Evolutionary conservation across 1,140 invertebrate species (phyloP).

Genomic region (Lethrus apterus): DNA sequence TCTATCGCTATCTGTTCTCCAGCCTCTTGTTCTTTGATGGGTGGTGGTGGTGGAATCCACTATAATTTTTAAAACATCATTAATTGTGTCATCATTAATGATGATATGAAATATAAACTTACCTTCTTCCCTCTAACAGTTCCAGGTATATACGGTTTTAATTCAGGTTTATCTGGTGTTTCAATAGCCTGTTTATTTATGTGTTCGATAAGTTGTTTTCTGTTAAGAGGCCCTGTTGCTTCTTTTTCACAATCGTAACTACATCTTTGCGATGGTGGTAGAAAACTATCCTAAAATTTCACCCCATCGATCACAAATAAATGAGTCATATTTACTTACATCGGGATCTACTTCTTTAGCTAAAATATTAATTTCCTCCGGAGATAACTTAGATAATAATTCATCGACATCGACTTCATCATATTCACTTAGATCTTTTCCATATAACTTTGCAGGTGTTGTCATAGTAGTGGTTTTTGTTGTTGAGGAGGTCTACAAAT

Average conservation of each 20-base stretch:
- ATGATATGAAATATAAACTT: conserved; percentile 26
- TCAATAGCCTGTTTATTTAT: conserved; percentile 96
- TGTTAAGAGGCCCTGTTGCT: conserved; percentile 90
- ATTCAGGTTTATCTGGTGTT: conserved; percentile 94
- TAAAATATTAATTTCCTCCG: conserved; percentile 94
- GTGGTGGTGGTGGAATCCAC: conserved; percentile 83
- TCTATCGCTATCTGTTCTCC: conserved; percentile 89
- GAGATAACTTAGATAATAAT: conserved; percentile 84
- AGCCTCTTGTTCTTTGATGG: conserved; percentile 66
- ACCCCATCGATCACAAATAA: neutral
- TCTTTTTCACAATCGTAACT: conserved; percentile 93
- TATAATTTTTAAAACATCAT: conserved; percentile 41
- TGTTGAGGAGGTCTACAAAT: conserved; percentile 71
- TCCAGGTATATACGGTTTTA: conserved; percentile 87
- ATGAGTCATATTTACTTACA: conserved; percentile 60
- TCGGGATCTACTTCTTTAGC: conserved; percentile 99
- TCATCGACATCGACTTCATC: conserved; percentile 96
- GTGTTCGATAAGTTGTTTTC: conserved; percentile 94
- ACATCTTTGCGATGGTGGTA: conserved; percentile 92
- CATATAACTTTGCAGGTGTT: conserved; percentile 81
- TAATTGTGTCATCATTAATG: neutral
- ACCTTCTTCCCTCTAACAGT: conserved; percentile 86
- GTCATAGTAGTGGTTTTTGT: conserved; percentile 83
- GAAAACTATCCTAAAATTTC: conserved; percentile 79
- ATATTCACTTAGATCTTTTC: conserved; percentile 87